phyloP scores from a whole-genome alignment of 2,888 invertebrate species.

The Platycnemis pennipes region DNA sequence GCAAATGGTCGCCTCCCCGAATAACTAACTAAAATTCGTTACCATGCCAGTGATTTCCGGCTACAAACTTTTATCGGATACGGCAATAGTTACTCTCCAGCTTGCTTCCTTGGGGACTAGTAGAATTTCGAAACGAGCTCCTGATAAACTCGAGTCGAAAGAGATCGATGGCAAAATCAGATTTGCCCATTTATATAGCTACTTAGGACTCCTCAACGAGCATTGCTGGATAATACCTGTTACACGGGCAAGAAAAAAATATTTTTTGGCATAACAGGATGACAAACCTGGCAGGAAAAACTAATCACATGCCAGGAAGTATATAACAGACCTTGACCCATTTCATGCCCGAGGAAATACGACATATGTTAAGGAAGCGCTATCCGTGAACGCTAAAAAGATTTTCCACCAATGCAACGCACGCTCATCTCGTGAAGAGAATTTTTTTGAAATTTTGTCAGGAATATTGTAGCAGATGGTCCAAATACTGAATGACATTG shows the following conservation, averaged over 20 bases:
- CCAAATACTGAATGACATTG: too few species aligned
- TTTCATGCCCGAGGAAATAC: not conserved
- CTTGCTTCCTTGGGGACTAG: too few species aligned
- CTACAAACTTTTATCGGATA: too few species aligned
- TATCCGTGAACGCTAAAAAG: not conserved
- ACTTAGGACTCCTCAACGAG: not conserved
- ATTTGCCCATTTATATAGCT: not conserved
- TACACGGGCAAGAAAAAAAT: not conserved
- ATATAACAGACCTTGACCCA: constrained; percentile 28
- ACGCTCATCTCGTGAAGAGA: too few species aligned
- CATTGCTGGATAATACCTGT: constrained; percentile 9
- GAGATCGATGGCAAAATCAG: constrained; percentile 2
- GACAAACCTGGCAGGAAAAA: not conserved
- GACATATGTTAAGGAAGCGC: not conserved
- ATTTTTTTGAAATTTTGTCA: too few species aligned
- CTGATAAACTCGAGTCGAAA: too few species aligned
- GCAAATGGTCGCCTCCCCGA: too few species aligned
- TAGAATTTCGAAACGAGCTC: too few species aligned
- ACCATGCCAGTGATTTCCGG: too few species aligned
- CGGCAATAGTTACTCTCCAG: too few species aligned
- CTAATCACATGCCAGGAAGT: not conserved
- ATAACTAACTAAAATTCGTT: too few species aligned
- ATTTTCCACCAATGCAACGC: not conserved
- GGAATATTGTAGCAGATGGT: too few species aligned
- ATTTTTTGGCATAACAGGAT: constrained; percentile 1